Conservation (phyloP, 2,888 invertebrate genomes). For the Hirtodrosophila trivittata region DNA sequence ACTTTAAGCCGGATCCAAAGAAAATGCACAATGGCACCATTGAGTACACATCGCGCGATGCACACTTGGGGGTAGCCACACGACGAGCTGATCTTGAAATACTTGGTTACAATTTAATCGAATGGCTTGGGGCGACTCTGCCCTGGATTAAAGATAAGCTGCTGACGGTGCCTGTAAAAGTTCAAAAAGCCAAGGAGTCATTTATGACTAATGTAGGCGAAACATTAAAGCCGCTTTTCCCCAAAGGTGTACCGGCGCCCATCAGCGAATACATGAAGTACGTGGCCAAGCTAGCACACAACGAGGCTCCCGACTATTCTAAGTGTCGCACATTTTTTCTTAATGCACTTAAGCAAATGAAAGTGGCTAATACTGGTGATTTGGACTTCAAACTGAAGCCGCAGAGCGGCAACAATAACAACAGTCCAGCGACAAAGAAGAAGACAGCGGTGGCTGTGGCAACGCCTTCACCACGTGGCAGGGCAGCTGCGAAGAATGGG, state of each 20-base stretch:
- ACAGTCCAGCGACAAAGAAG: slow-evolving; percentile 47
- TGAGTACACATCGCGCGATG: slow-evolving; percentile 97
- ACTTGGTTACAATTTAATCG: slow-evolving; percentile 95
- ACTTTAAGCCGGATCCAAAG: slow-evolving; percentile 94
- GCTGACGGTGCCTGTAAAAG: slow-evolving; percentile 86
- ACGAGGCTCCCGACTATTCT: slow-evolving; percentile 89
- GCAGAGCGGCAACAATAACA: slow-evolving; percentile 40
- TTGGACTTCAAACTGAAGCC: slow-evolving; percentile 83
- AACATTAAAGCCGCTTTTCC: slow-evolving; percentile 75
- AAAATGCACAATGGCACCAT: slow-evolving; percentile 98
- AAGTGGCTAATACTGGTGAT: slow-evolving; percentile 86
- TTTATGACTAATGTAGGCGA: slow-evolving; percentile 86
- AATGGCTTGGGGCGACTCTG: slow-evolving; percentile 93
- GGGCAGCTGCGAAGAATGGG: slow-evolving; percentile 25
- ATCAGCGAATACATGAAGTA: slow-evolving; percentile 88
- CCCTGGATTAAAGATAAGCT: slow-evolving; percentile 91
- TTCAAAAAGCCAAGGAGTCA: slow-evolving; percentile 88
- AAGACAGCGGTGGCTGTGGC: slow-evolving; percentile 19
- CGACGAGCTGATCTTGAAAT: slow-evolving; percentile 97
- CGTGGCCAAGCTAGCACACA: slow-evolving; percentile 88
- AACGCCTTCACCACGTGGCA: slow-evolving; percentile 5
- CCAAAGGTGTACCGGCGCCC: slow-evolving; percentile 84
- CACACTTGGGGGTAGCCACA: slow-evolving; percentile 94
- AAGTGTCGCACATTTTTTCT: slow-evolving; percentile 88
- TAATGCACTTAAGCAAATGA: slow-evolving; percentile 87